These are phyloP conservation scores for Cerceris ruficornis DNA, from an alignment of 2,888 invertebrate genomes.

Conservation along the genomic window DNA sequence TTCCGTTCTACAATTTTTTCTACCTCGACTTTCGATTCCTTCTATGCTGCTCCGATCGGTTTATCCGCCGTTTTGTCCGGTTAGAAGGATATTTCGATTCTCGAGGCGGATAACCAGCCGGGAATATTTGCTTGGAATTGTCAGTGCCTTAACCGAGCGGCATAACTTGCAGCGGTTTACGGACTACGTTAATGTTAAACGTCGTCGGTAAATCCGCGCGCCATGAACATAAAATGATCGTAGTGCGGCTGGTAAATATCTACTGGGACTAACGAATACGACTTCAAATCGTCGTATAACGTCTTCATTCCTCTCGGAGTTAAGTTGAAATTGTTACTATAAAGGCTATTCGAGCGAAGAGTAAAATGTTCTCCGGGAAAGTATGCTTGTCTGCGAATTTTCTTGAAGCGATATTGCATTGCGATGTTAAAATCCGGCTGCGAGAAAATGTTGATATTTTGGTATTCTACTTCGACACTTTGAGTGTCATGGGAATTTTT, in stretches of 20 bases:
- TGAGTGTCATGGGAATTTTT: too few relatives aligned
- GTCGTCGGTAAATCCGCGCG: conserved; percentile 33
- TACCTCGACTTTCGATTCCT: not conserved
- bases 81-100: not conserved
- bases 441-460: not conserved
- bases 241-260: conserved; percentile 14
- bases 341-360: not conserved
- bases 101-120: not conserved
- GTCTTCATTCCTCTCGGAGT: conserved; percentile 33
- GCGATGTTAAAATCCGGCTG: not conserved
- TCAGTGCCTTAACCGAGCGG: conserved; percentile 12
- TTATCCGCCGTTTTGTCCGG: conserved; percentile 2
- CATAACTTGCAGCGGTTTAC: conserved; percentile 10
- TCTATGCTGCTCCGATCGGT: not conserved
- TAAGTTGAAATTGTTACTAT: not conserved
- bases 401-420: not conserved
- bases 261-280: conserved; percentile 33
- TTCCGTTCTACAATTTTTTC: too few relatives aligned
- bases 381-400: not conserved
- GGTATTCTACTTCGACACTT: too few relatives aligned
- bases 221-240: conserved; percentile 36
- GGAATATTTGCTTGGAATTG: conserved; percentile 16
- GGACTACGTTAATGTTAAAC: conserved; percentile 9
- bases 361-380: not conserved
- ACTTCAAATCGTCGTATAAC: conserved; percentile 30